A percentile compares a stretch with the other conserved stretches of the same genome.
phyloP scores from a whole-genome alignment of 2,888 invertebrate species.

The Folsomia manolachei region DNA sequence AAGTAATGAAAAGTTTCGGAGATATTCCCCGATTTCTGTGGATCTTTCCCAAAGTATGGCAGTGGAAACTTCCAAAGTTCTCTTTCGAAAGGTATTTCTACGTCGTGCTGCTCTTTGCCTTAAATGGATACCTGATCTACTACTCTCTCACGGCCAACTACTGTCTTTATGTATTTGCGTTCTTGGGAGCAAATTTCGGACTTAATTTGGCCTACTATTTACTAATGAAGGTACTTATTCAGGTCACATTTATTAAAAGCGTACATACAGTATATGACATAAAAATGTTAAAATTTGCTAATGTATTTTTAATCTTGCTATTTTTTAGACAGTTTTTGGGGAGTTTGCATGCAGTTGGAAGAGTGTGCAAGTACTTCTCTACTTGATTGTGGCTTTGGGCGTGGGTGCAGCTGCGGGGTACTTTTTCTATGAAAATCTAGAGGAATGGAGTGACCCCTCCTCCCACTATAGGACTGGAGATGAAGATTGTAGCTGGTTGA shows the following conservation, averaged over 20 bases:
- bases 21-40: conserved; percentile 13
- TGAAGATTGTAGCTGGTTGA: conserved; percentile 13
- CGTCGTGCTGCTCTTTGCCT: neutral
- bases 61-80: conserved; percentile 11
- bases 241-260: no score
- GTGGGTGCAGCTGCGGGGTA: neutral
- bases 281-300: neutral
- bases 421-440: neutral
- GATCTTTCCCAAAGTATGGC: conserved; percentile 15
- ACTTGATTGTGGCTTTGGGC: neutral
- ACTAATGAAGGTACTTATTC: conserved; percentile 19
- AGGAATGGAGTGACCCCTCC: neutral
- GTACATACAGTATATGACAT: no score
- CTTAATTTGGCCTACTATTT: conserved; percentile 9
- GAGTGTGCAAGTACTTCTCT: neutral
- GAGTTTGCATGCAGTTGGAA: conserved; percentile 8
- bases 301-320: neutral
- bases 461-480: neutral
- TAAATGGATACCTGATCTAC: conserved; percentile 15
- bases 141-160: neutral
- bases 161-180: neutral
- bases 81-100: neutral
- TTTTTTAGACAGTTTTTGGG: conserved; percentile 10
- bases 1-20: neutral
- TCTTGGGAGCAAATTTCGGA: neutral